Evolutionary conservation across 1,140 invertebrate genomes (phyloP).

Genomic region (Cryptotermes secundus): DNA sequence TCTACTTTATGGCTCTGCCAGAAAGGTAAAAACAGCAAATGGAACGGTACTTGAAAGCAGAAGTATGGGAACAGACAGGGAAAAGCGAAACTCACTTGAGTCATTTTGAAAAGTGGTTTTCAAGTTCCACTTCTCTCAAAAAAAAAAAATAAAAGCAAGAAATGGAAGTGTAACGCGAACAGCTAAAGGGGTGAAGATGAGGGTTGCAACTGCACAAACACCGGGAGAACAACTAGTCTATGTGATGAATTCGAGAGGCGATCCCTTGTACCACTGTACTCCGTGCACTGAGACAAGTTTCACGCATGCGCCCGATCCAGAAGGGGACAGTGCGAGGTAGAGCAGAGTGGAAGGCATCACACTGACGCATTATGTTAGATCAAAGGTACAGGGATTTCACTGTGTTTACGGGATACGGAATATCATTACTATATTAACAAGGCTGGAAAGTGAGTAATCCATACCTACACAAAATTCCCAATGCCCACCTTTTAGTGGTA

Average conservation of each 20-base stretch:
- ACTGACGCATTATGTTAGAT: no score
- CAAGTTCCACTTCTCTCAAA: not conserved
- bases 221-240: not conserved
- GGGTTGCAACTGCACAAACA: not conserved
- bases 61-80: not conserved
- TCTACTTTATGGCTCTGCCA: slow-evolving; percentile 7
- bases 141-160: not conserved
- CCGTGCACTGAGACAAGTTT: no score
- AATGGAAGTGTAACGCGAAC: not conserved
- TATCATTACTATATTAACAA: no score
- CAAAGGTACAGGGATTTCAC: no score
- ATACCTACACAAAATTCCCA: no score
- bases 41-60: slow-evolving; percentile 8
- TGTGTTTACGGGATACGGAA: no score
- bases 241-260: not conserved
- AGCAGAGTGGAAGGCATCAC: no score
- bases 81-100: slow-evolving; percentile 5
- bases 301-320: no score
- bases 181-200: not conserved
- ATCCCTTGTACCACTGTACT: no score
- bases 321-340: no score
- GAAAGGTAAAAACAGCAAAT: slow-evolving; percentile 16
- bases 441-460: no score
- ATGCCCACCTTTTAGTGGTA: no score
- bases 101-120: slow-evolving; percentile 18